phyloP scores from a whole-genome alignment of 35 echinoderm and acorn worm genomes.

The Patiria miniata region DNA sequence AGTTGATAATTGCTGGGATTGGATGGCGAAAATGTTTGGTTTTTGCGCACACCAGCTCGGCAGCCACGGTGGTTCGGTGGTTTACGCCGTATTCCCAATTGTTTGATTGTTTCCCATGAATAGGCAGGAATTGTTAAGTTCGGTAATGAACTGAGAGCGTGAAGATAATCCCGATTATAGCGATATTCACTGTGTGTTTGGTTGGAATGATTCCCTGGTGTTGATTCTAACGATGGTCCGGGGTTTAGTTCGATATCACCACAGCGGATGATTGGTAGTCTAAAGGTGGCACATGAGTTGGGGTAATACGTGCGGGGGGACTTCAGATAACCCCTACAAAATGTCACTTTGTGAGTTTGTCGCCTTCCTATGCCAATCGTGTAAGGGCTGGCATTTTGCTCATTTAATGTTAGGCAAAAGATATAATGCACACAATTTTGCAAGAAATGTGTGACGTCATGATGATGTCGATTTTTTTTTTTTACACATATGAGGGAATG shows the following conservation, averaged over 20 bases:
- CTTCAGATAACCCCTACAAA: background rate
- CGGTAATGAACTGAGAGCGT: background rate
- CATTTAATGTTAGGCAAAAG: too few relatives aligned
- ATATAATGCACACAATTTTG: too few relatives aligned
- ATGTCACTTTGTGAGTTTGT: background rate
- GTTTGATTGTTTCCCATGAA: background rate
- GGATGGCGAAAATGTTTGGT: background rate
- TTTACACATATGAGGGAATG: too few relatives aligned
- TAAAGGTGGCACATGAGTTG: slow-evolving; percentile 7
- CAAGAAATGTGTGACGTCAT: too few relatives aligned
- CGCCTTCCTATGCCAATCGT: background rate
- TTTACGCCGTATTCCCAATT: slow-evolving; percentile 1
- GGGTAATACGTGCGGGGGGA: background rate
- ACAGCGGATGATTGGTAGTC: background rate
- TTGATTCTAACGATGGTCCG: background rate
- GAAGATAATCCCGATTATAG: background rate
- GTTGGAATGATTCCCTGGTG: background rate
- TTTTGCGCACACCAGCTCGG: background rate
- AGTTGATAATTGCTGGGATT: background rate
- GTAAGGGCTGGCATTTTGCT: background rate
- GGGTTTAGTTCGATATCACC: slow-evolving; percentile 7
- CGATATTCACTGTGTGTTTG: background rate
- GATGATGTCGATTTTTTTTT: too few relatives aligned
- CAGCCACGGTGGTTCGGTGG: background rate
- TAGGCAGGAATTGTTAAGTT: background rate